Percentiles rank a stretch among this genome's conserved stretches.
Conservation (phyloP, 2,113 vertebrate species). For the Myanophis thanlyinensis region DNA sequence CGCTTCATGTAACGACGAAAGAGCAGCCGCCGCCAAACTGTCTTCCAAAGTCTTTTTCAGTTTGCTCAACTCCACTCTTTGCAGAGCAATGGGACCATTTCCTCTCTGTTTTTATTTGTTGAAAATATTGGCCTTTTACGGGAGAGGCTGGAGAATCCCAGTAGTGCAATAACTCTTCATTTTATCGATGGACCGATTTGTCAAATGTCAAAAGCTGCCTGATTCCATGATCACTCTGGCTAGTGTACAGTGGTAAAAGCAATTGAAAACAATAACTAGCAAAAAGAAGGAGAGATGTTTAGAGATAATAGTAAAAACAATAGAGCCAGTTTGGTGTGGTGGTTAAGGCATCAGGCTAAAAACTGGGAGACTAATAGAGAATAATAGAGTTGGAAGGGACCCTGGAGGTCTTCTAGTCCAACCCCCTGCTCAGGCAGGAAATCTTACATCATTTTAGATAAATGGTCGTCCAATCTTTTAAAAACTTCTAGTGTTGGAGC, state of each 20-base stretch:
- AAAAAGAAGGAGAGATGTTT: neutral
- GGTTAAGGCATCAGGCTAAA: neutral
- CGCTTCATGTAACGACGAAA: neutral
- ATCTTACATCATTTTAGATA: too few species aligned
- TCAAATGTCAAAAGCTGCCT: neutral
- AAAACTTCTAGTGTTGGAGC: too few species aligned
- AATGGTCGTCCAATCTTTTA: too few species aligned
- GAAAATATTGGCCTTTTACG: neutral
- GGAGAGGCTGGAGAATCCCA: neutral
- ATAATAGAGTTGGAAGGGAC: neutral
- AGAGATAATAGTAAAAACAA: neutral
- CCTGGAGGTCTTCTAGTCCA: too few species aligned
- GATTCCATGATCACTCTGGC: neutral
- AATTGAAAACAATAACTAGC: neutral
- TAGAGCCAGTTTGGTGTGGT: neutral
- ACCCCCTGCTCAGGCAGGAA: too few species aligned
- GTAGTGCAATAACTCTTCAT: neutral
- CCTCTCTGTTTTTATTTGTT: neutral
- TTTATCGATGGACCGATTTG: neutral
- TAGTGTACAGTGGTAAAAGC: neutral
- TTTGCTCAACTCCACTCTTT: neutral
- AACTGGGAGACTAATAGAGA: neutral
- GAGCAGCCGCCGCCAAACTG: neutral
- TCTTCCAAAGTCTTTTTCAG: neutral
- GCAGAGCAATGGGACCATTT: neutral